phyloP scores from a whole-genome alignment of 2,797 vertebrate species.

The Myotis planiceps region DNA sequence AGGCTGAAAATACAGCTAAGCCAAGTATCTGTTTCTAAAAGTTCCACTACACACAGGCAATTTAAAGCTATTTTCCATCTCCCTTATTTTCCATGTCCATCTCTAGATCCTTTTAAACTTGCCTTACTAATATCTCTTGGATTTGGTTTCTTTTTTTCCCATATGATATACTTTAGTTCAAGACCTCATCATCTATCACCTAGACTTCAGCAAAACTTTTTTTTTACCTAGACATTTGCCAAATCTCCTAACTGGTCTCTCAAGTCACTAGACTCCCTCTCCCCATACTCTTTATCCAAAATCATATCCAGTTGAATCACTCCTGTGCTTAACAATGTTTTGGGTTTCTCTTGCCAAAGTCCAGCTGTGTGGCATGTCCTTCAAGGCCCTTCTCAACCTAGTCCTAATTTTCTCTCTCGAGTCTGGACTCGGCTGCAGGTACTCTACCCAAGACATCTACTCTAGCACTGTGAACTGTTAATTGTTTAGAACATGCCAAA shows the following conservation, averaged over 20 bases:
- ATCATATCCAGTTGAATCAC: neutral
- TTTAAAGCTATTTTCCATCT: slow-evolving; percentile 4
- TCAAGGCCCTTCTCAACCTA: neutral
- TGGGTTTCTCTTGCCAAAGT: neutral
- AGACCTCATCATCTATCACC: neutral
- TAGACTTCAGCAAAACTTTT: neutral
- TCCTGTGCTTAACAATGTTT: slow-evolving; percentile 20
- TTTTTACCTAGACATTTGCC: slow-evolving; percentile 5
- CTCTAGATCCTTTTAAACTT: slow-evolving; percentile 1
- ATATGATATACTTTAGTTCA: neutral
- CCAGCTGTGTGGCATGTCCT: neutral
- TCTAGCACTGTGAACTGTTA: neutral
- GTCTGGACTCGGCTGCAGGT: neutral
- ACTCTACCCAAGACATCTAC: neutral
- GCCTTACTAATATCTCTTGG: neutral
- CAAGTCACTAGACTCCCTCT: neutral
- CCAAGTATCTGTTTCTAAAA: neutral
- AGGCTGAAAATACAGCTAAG: neutral
- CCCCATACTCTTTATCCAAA: neutral
- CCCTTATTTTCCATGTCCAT: neutral
- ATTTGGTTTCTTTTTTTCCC: neutral
- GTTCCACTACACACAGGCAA: neutral
- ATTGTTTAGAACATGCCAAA: neutral
- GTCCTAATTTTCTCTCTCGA: neutral
- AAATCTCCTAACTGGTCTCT: neutral